Evolutionary conservation across 2,888 invertebrate species (phyloP).

Genomic region (Cistogaster globosa): DNA sequence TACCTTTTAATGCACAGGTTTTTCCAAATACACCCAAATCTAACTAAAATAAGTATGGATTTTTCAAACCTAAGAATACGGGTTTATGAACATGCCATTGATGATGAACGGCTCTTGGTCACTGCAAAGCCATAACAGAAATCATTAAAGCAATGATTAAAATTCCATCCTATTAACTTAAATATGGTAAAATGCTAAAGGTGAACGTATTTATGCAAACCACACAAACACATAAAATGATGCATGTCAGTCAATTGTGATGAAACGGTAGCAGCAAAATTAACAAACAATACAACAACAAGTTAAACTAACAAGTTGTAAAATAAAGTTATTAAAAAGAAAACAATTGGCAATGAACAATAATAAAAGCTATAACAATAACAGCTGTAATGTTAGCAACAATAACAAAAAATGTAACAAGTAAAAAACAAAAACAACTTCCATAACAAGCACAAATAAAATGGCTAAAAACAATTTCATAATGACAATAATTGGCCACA

Average conservation of each 20-base stretch:
- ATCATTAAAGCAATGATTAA: constrained; percentile 69
- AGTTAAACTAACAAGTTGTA: constrained; percentile 49
- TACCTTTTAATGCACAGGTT: no score
- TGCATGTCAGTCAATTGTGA: constrained; percentile 63
- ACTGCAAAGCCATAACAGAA: constrained; percentile 32
- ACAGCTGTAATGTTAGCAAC: constrained; percentile 5
- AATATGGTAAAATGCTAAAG: constrained; percentile 21
- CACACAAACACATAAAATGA: constrained; percentile 39
- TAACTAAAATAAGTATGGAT: constrained; percentile 36
- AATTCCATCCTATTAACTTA: constrained; percentile 63
- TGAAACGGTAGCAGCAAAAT: constrained; percentile 26
- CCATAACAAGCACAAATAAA: constrained; percentile 57
- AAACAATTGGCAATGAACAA: constrained; percentile 61
- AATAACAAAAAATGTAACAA: neutral
- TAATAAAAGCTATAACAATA: constrained; percentile 17
- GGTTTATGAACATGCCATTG: constrained; percentile 10
- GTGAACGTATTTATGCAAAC: constrained; percentile 25
- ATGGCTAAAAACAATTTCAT: constrained; percentile 57
- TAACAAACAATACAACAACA: constrained; percentile 18
- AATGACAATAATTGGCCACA: constrained; percentile 66
- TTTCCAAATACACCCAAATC: constrained; percentile 44
- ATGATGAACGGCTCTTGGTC: constrained; percentile 14
- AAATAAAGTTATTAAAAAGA: constrained; percentile 67
- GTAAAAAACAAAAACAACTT: constrained; percentile 18
- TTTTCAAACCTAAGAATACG: constrained; percentile 16